Conservation (phyloP, 2,888 invertebrate genomes). For the Habrosyne pyritoides region DNA sequence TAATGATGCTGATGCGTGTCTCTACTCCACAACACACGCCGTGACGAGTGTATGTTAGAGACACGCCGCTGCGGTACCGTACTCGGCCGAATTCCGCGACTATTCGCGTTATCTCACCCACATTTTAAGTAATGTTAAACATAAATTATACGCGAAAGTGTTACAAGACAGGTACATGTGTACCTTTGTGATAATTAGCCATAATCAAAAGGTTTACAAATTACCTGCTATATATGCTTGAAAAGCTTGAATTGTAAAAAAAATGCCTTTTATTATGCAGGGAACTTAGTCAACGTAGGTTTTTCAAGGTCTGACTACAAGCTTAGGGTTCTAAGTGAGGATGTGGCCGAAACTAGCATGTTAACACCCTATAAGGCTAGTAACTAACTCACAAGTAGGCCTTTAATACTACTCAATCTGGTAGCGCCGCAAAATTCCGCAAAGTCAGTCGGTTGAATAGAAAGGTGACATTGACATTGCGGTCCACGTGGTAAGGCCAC, state of each 20-base stretch:
- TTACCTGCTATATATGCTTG: too few relatives aligned
- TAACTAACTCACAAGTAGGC: neutral
- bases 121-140: conserved; percentile 50
- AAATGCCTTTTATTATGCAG: too few relatives aligned
- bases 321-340: too few relatives aligned
- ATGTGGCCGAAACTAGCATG: too few relatives aligned
- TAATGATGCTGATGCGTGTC: conserved; percentile 10
- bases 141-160: conserved; percentile 2
- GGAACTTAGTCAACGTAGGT: too few relatives aligned
- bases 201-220: neutral
- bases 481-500: conserved; percentile 37
- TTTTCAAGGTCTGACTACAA: too few relatives aligned
- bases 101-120: conserved; percentile 73
- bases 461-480: conserved; percentile 80
- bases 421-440: conserved; percentile 14
- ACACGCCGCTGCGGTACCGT: conserved; percentile 58
- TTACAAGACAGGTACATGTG: neutral
- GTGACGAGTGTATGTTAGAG: conserved; percentile 21
- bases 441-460: conserved; percentile 29
- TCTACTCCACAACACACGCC: conserved; percentile 21
- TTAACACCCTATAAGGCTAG: too few relatives aligned
- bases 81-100: conserved; percentile 66
- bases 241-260: too few relatives aligned
- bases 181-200: neutral
- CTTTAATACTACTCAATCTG: neutral